Base-by-base conservation (phyloP, 2,888 invertebrate genomes). In the Harmothoe impar region DNA sequence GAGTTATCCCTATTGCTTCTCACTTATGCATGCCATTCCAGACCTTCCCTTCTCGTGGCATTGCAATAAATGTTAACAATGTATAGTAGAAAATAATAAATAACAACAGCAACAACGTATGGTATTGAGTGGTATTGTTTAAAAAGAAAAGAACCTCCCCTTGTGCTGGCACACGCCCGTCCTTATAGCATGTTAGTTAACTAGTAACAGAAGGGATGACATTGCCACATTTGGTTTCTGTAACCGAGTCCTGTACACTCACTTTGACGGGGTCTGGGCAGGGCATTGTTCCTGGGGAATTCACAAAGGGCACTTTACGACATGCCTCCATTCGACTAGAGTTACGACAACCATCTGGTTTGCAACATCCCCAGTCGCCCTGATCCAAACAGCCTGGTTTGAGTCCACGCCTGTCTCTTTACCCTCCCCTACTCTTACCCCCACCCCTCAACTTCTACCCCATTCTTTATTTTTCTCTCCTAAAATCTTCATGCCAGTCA, bases 281-380 rank as follows among this genome's bases (percentile, higher is more conserved):
- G 62, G 62, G 62, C 62, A 62, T 62, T 62, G 62, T 62, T 62
- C 62, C 20, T n/a, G 20, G 62, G 62, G 62, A 62, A 43, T 43
- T 43, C 43, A 43, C 43, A 43, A 43, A 43, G 20, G 62, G 62
- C 62, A 62, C 15, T 62, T 62, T n/a, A 62, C 62, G 62, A 62
- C 62, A n/a, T 62, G n/a, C n/a, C 23, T 62, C 62, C 20, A 43
- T 43, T 62, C 20, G 62, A 20, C 62, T 7, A 3, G 17, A 72
- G 10, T 72, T 72, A 72, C 68, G 68, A 68, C 72, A 29, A 25
- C 72, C 72, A 72, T 72, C 72, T 72, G 72, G 72, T 72, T 72
- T 72, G 72, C 12, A 29, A 29, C 72, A 72, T 25, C 29, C 72
- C 29, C 72, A 72, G 72, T 72, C 7, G 72, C 72, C 31, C 1